phyloP scores from a whole-genome alignment of 2,888 invertebrate genomes.

The Pyrrhosoma nymphula region DNA sequence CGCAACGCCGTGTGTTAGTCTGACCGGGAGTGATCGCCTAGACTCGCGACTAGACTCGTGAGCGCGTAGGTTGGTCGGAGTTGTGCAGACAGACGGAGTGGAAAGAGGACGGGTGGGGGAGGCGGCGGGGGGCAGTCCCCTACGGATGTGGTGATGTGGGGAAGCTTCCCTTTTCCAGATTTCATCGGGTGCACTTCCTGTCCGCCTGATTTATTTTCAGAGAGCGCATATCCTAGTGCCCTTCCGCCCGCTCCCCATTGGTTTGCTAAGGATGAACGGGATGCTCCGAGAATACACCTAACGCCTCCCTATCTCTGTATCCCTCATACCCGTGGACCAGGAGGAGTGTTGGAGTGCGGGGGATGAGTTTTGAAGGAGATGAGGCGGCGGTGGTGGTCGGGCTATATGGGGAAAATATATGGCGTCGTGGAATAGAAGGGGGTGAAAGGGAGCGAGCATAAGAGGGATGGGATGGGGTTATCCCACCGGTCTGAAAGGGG shows the following conservation, averaged over 20 bases:
- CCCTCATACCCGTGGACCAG: background rate
- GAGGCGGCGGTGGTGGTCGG: no score
- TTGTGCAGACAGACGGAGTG: no score
- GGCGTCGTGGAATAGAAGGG: background rate
- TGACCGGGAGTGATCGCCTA: no score
- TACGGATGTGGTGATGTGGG: no score
- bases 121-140: no score
- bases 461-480: background rate
- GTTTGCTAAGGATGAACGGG: background rate
- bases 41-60: no score
- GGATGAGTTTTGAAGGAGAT: no score
- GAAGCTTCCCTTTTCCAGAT: background rate
- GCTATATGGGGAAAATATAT: no score
- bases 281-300: constrained; percentile 9
- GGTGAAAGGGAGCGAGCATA: background rate
- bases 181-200: background rate
- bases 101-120: no score
- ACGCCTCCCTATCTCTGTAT: no score
- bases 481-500: background rate
- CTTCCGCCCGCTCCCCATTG: background rate
- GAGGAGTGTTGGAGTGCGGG: background rate
- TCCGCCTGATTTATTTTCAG: background rate
- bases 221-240: background rate
- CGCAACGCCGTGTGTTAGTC: no score
- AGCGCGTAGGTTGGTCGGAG: no score